Evolutionary conservation across 1,140 invertebrate genomes (phyloP).

Genomic region (Argopecten irradians): DNA sequence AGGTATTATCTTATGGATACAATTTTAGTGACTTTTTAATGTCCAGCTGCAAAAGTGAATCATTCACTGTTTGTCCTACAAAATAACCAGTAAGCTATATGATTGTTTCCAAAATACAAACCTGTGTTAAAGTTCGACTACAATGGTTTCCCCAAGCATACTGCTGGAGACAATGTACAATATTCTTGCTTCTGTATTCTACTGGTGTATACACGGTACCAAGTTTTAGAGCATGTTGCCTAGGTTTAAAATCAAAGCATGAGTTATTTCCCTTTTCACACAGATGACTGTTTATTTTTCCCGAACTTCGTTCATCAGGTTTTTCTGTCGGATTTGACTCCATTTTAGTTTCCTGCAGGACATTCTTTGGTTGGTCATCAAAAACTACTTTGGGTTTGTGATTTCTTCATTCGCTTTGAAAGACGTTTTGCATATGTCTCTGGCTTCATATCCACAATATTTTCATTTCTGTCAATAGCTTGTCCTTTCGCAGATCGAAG

Average conservation of each 20-base stretch:
- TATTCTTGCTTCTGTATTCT: conserved; percentile 32
- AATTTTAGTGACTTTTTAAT: neutral
- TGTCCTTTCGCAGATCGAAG: neutral
- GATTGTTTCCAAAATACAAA: neutral
- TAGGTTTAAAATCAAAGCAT: conserved; percentile 38
- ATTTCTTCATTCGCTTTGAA: neutral
- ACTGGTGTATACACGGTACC: neutral
- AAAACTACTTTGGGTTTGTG: neutral
- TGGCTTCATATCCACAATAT: neutral
- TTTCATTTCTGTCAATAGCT: neutral
- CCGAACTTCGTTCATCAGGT: neutral
- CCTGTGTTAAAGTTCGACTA: neutral
- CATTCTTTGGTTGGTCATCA: neutral
- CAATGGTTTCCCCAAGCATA: conserved; percentile 37
- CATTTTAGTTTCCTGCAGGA: neutral
- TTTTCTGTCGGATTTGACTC: neutral
- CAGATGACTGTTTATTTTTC: neutral
- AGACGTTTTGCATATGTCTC: neutral
- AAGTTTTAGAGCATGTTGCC: neutral
- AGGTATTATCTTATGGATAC: neutral
- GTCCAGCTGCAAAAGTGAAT: neutral
- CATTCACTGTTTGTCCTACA: neutral
- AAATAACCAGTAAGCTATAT: neutral
- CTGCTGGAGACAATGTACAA: conserved; percentile 45
- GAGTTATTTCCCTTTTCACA: neutral